Evolutionary conservation across 2,888 invertebrate species (phyloP).

Genomic region (Ennomos erosarius): DNA sequence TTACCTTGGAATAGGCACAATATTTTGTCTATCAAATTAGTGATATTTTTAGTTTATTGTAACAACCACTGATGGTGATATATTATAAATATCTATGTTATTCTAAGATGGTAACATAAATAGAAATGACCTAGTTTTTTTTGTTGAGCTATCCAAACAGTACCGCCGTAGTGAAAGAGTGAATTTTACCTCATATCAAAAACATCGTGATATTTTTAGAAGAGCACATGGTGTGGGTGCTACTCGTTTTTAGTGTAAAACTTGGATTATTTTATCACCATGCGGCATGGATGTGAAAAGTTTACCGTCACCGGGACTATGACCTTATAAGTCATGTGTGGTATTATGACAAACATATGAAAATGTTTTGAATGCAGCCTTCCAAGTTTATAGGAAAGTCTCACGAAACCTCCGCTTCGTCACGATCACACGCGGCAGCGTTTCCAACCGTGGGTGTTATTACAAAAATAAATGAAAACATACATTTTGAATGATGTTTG

Average conservation of each 20-base stretch:
- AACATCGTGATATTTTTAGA: too few relatives aligned
- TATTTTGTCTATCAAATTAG: too few relatives aligned
- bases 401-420: slow-evolving; percentile 61
- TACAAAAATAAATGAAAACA: slow-evolving; percentile 80
- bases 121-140: too few relatives aligned
- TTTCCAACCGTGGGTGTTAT: slow-evolving; percentile 69
- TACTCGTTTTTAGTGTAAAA: slow-evolving; percentile 41
- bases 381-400: slow-evolving; percentile 60
- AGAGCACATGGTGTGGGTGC: too few relatives aligned
- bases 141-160: too few relatives aligned
- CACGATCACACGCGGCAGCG: slow-evolving; percentile 68
- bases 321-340: slow-evolving; percentile 41
- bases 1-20: too few relatives aligned
- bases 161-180: too few relatives aligned
- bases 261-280: slow-evolving; percentile 36
- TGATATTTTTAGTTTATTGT: too few relatives aligned
- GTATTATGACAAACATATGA: slow-evolving; percentile 48
- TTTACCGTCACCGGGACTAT: slow-evolving; percentile 49
- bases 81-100: too few relatives aligned
- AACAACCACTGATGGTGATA: too few relatives aligned
- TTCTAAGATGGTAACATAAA: too few relatives aligned
- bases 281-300: slow-evolving; percentile 50
- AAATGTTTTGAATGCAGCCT: slow-evolving; percentile 56
- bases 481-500: slow-evolving; percentile 77
- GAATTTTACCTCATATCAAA: too few relatives aligned